Conservation (phyloP, 2,888 invertebrate species). For the Mythimna lalbum region DNA sequence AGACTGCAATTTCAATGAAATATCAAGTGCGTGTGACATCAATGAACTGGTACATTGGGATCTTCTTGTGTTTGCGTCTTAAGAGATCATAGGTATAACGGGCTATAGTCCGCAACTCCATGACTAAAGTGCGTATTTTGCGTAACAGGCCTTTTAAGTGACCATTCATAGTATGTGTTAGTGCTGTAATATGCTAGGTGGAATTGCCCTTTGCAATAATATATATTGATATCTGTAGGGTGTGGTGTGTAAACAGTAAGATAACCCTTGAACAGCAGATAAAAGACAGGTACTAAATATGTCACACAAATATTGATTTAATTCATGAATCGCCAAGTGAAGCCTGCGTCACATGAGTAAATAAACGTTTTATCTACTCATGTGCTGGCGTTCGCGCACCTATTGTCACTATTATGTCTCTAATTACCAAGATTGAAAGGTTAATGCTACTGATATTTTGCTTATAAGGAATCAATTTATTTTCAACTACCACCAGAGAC, state of each 20-base stretch:
- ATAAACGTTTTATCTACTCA: too few species aligned
- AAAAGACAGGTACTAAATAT: background rate
- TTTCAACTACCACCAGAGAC: too few species aligned
- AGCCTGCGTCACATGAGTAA: too few species aligned
- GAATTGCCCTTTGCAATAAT: slow-evolving; percentile 1
- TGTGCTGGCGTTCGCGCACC: too few species aligned
- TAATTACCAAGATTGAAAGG: too few species aligned
- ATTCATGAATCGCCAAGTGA: too few species aligned
- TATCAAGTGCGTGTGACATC: background rate
- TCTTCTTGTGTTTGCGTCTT: background rate
- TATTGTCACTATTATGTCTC: too few species aligned
- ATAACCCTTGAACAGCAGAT: slow-evolving; percentile 21
- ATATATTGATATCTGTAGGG: background rate
- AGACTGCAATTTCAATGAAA: background rate
- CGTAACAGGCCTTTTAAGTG: background rate
- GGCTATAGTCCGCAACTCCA: too few species aligned
- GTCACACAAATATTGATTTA: slow-evolving; percentile 6
- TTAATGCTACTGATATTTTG: background rate
- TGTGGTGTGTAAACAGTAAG: slow-evolving; percentile 4
- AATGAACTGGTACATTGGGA: background rate
- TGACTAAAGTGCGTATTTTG: too few species aligned
- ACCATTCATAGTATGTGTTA: background rate
- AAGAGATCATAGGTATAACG: too few species aligned
- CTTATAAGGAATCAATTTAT: background rate
- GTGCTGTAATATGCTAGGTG: background rate